Percentiles rank a stretch among this genome's conserved stretches.
phyloP scores from a whole-genome alignment of 2,797 vertebrate species.

The Ciconia nigra region DNA sequence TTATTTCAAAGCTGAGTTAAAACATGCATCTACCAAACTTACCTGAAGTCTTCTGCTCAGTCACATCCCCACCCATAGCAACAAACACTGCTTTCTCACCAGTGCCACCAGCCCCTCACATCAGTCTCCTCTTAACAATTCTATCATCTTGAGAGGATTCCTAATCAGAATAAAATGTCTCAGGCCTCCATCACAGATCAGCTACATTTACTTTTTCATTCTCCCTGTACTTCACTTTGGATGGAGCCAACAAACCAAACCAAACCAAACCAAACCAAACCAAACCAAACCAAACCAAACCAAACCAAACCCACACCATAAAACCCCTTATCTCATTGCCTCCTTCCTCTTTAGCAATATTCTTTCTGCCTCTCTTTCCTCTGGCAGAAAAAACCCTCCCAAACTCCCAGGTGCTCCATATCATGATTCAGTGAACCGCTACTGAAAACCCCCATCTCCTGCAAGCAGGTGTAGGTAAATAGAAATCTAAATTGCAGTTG shows the following conservation, averaged over 20 bases:
- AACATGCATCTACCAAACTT: not conserved
- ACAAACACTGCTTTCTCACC: not conserved
- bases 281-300: not conserved
- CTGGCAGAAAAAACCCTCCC: not conserved
- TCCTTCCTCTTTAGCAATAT: not conserved
- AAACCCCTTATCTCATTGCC: not conserved
- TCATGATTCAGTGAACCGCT: not conserved
- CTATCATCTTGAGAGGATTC: not conserved
- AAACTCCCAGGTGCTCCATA: not conserved
- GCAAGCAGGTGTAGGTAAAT: not conserved
- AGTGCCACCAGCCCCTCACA: not conserved
- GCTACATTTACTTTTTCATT: not conserved
- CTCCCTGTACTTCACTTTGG: not conserved
- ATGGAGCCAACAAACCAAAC: not conserved
- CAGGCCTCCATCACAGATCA: not conserved
- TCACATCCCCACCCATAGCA: accelerated
- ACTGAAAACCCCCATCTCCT: not conserved
- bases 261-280: not conserved
- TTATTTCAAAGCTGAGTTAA: not conserved
- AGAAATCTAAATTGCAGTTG: not conserved
- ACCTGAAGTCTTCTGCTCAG: not conserved
- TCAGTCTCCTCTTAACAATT: not conserved
- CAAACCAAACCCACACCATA: not conserved
- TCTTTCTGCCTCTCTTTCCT: not conserved
- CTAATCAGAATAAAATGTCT: not conserved